phyloP scores from a whole-genome alignment of 2,888 invertebrate genomes.

The Melanostoma scalare region DNA sequence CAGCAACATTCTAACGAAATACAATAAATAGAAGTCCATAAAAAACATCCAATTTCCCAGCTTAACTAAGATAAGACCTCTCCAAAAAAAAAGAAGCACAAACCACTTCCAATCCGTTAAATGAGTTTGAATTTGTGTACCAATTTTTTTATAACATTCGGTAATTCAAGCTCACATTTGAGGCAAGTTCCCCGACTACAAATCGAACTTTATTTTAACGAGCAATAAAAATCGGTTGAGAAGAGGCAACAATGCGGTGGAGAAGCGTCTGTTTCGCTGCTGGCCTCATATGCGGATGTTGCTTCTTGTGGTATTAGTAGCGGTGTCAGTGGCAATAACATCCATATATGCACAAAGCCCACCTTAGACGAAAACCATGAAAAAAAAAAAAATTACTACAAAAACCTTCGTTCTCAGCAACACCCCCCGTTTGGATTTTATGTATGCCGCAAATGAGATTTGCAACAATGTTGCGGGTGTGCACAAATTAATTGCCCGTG shows the following conservation, averaged over 20 bases:
- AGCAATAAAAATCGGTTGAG: constrained; percentile 80
- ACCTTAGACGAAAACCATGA: constrained; percentile 58
- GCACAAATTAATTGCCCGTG: constrained; percentile 79
- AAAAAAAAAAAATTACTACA: not conserved
- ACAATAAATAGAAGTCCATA: not conserved
- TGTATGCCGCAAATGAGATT: constrained; percentile 77
- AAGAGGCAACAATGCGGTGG: constrained; percentile 73
- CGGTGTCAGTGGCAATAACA: constrained; percentile 12
- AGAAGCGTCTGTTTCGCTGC: constrained; percentile 32
- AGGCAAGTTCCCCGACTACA: constrained; percentile 77
- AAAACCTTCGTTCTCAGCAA: not conserved
- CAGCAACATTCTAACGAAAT: constrained; percentile 52
- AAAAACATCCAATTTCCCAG: constrained; percentile 40
- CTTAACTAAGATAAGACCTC: constrained; percentile 26
- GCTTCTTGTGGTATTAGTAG: constrained; percentile 4
- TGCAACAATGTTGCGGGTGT: constrained; percentile 79
- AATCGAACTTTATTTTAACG: constrained; percentile 80
- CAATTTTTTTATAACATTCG: constrained; percentile 68
- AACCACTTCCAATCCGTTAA: constrained; percentile 15
- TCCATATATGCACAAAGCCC: constrained; percentile 26
- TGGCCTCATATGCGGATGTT: not conserved
- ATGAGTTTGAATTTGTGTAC: constrained; percentile 29
- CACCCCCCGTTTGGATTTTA: constrained; percentile 73
- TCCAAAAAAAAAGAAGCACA: not conserved
- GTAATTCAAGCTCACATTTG: constrained; percentile 82